These are phyloP conservation scores for Felis chaus DNA, from an alignment of 2,113 vertebrate genomes.

Conservation along the genomic window DNA sequence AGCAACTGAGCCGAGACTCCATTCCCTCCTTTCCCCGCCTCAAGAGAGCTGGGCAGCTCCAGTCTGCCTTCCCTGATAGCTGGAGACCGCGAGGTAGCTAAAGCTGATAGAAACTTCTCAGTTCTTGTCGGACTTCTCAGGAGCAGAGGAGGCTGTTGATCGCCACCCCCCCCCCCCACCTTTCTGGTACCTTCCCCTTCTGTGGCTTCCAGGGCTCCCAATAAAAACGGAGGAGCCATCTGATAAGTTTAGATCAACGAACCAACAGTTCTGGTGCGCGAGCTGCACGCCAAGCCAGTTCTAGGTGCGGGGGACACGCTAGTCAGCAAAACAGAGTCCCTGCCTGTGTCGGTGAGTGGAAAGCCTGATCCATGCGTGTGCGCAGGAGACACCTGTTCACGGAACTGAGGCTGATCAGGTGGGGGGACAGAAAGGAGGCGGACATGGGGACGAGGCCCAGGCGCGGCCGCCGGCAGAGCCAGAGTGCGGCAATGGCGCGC, in stretches of 20 bases:
- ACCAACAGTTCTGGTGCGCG: not conserved
- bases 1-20: not conserved
- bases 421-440: not conserved
- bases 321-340: not conserved
- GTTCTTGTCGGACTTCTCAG: not conserved
- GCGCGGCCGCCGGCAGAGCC: not conserved
- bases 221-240: not conserved
- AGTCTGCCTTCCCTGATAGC: not conserved
- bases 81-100: not conserved
- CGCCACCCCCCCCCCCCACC: not conserved
- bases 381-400: not conserved
- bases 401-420: not conserved
- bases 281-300: too few species aligned
- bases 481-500: not conserved
- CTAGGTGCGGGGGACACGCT: not conserved
- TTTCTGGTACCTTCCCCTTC: not conserved
- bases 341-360: not conserved
- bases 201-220: not conserved
- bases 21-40: not conserved
- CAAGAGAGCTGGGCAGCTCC: not conserved
- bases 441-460: not conserved
- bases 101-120: not conserved
- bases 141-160: not conserved
- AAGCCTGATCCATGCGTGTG: rapidly evolving
- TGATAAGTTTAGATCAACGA: not conserved